phyloP scores from a whole-genome alignment of 2,797 vertebrate species.

The Momotus momota region DNA sequence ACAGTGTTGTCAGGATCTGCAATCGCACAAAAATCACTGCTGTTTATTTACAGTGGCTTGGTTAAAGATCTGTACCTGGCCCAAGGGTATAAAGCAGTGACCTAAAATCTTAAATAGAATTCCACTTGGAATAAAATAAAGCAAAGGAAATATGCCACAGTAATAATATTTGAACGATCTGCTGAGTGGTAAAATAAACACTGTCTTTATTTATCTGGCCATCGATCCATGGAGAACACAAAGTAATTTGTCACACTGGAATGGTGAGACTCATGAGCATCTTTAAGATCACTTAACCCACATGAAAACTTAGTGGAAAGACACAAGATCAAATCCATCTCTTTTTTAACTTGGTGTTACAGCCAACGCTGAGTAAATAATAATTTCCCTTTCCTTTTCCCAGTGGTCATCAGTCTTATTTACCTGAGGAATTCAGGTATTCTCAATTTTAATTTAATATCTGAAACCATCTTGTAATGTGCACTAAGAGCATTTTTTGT shows the following conservation, averaged over 20 bases:
- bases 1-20: conserved; percentile 7
- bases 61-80: conserved; percentile 55
- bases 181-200: conserved; percentile 68
- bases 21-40: conserved; percentile 2
- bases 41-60: conserved; percentile 46
- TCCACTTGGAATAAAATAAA: conserved; percentile 72
- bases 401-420: neutral
- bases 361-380: neutral
- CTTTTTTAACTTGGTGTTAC: neutral
- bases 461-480: neutral
- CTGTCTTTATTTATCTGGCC: conserved; percentile 50
- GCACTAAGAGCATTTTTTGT: neutral
- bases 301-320: neutral
- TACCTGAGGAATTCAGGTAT: conserved; percentile 20
- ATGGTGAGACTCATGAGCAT: neutral
- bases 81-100: conserved; percentile 52
- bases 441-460: neutral
- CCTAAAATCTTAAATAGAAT: conserved; percentile 69
- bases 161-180: conserved; percentile 75
- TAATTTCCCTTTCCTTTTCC: neutral
- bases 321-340: neutral
- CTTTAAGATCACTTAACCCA: neutral
- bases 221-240: neutral
- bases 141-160: conserved; percentile 59
- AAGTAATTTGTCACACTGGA: conserved; percentile 18